A percentile compares a stretch with the other conserved stretches of the same genome.
phyloP scores from a whole-genome alignment of 2,797 vertebrate genomes.

The Glyptemys insculpta region DNA sequence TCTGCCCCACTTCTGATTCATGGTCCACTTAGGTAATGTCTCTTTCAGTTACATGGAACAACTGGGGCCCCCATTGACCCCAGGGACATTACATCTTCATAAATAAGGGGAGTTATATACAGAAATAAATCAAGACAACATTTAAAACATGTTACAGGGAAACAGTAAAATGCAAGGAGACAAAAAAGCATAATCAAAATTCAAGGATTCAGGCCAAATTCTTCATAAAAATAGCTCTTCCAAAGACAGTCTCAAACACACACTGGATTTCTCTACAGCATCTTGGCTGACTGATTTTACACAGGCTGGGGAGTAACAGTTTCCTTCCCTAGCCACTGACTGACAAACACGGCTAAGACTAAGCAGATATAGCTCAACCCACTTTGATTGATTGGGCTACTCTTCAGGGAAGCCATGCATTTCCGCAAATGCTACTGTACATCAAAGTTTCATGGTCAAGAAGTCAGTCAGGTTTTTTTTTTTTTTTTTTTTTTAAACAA shows the following conservation, averaged over 20 bases:
- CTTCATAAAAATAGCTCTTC: constrained; percentile 79
- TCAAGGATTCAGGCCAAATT: constrained; percentile 70
- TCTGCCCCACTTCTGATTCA: constrained; percentile 77
- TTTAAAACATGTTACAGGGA: constrained; percentile 70
- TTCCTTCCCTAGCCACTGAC: constrained; percentile 69
- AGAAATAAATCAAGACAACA: constrained; percentile 77
- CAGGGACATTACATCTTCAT: constrained; percentile 77
- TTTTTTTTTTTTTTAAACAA: not conserved
- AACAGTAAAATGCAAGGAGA: constrained; percentile 72
- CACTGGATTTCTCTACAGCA: constrained; percentile 60
- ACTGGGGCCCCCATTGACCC: constrained; percentile 71
- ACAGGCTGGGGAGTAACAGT: constrained; percentile 69
- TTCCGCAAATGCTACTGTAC: constrained; percentile 34
- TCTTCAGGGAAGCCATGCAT: not conserved
- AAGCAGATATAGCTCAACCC: constrained; percentile 30
- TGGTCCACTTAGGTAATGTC: constrained; percentile 80
- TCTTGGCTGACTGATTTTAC: constrained; percentile 75
- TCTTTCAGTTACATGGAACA: constrained; percentile 72
- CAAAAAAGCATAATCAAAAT: constrained; percentile 73
- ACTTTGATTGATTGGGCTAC: constrained; percentile 12
- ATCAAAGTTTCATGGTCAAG: constrained; percentile 17
- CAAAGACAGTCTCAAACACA: constrained; percentile 74
- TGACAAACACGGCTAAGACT: constrained; percentile 22
- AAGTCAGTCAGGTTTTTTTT: not conserved
- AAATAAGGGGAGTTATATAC: constrained; percentile 79